Evolutionary conservation across 2,113 vertebrate species (phyloP), one percentile per base, ranked within the genome.

Genomic region (Orcinus orca): DNA sequence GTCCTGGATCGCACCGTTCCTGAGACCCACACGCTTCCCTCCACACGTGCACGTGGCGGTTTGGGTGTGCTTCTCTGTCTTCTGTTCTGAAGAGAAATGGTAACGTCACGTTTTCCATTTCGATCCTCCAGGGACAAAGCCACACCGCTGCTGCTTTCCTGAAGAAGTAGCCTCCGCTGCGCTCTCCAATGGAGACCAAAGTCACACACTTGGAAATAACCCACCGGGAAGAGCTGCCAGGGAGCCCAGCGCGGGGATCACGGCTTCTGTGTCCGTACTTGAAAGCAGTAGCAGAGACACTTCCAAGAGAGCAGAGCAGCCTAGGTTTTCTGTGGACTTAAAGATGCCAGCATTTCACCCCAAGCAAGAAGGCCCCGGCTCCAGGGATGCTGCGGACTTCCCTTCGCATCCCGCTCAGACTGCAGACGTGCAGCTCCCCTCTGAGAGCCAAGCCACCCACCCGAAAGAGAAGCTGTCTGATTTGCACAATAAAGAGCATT

Each of bases 61-160:
- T 4, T 15, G 58, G 25, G 2, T 5, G 14, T 20, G 53, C 76
- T 63, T 17, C 29, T 58, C 15, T 12, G 8, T 15, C n/a, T 50
- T 38, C 9, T 88, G 73, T 77, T 21, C 60, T 53, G 63, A 74
- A 14, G 63, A 47, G 94, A 74, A 23, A 44, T 92, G 50, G 92
- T 98, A 97, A 20, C 71, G 0, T 58, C 82, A 31, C 14, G 85
- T 97, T 98, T 97, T 67, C 13, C 80, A 0, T 98, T 98, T 97
- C 98, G n/a, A 58, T 96, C 97, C 71, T 97, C 88, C 98, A 99
- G 99, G 99, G 98, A 98, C 98, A 98, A 99, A 99, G 97, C 98
- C 99, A 65, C 99, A 98, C 94, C 98, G 95, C 88, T 98, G 99
- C 98, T 98, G 97, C 97, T 99, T 99, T 92, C 98, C 99, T 0